These are phyloP conservation scores for Brachionus rubens DNA, from an alignment of 1,140 invertebrate genomes.

Conservation along the genomic window DNA sequence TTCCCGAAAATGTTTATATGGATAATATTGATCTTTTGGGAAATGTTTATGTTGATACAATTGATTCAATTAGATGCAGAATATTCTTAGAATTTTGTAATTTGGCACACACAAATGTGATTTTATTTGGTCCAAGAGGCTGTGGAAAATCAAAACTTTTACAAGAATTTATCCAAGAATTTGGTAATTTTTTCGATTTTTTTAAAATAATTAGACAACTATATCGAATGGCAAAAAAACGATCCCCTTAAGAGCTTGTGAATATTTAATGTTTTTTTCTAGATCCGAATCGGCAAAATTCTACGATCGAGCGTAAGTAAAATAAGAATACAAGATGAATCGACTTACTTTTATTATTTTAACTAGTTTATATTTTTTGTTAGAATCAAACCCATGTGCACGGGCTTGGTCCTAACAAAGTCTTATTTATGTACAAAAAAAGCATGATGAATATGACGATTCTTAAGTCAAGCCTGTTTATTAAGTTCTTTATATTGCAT, in stretches of 20 bases:
- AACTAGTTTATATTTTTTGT: too few species aligned
- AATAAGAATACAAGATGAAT: too few species aligned
- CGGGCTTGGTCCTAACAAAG: too few species aligned
- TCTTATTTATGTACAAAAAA: too few species aligned
- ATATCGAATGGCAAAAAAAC: neutral
- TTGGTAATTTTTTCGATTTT: conserved; percentile 40
- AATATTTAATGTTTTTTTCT: too few species aligned
- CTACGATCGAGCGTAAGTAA: too few species aligned
- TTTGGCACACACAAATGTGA: conserved; percentile 56
- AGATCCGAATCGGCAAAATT: too few species aligned
- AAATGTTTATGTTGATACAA: conserved; percentile 58
- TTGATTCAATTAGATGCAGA: conserved; percentile 57
- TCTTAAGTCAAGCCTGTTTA: too few species aligned
- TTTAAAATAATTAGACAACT: neutral
- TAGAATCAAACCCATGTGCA: too few species aligned
- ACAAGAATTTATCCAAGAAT: conserved; percentile 44
- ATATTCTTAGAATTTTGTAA: conserved; percentile 58
- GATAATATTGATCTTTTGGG: conserved; percentile 58
- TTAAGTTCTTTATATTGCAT: neutral
- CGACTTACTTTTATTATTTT: too few species aligned
- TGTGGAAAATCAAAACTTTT: conserved; percentile 58
- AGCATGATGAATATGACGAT: too few species aligned
- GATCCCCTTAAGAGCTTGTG: too few species aligned
- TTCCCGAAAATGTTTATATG: conserved; percentile 54
- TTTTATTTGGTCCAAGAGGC: conserved; percentile 60